These are phyloP conservation scores for Lepetodrilus schrolli DNA, from an alignment of 2,888 invertebrate genomes.

Conservation along the genomic window DNA sequence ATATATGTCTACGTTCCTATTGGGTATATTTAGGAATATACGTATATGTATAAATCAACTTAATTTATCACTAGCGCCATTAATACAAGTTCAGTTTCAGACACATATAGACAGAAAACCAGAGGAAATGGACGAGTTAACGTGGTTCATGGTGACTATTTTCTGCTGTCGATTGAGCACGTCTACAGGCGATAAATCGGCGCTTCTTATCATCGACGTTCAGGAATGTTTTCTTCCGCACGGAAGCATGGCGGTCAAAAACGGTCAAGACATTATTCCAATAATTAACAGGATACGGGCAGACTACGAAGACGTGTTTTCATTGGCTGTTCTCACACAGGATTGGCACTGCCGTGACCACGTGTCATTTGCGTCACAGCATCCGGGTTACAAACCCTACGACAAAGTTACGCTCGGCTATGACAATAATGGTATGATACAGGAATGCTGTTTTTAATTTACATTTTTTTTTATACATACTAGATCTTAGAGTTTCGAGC, in stretches of 20 bases:
- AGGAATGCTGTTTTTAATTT: no score
- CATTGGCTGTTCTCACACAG: constrained; percentile 60
- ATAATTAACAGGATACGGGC: constrained; percentile 62
- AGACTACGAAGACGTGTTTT: constrained; percentile 43
- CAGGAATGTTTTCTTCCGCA: constrained; percentile 67
- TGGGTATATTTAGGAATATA: no score
- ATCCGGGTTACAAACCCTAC: constrained; percentile 37
- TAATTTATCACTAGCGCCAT: no score
- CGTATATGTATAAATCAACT: no score
- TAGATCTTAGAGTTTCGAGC: no score
- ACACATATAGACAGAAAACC: no score
- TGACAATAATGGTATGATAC: constrained; percentile 52
- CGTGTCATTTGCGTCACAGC: constrained; percentile 68
- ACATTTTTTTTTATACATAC: no score
- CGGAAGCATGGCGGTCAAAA: constrained; percentile 58
- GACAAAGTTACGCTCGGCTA: constrained; percentile 50
- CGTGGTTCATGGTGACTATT: no score
- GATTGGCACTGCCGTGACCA: constrained; percentile 70
- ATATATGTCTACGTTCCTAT: no score
- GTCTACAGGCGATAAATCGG: constrained; percentile 38
- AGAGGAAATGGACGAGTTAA: no score
- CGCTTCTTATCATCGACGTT: constrained; percentile 65
- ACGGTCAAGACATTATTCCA: constrained; percentile 57
- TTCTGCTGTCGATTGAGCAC: no score
- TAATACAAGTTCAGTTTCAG: no score